These are phyloP conservation scores for Aricia agestis DNA, from an alignment of 1,140 invertebrate genomes.

Conservation along the genomic window DNA sequence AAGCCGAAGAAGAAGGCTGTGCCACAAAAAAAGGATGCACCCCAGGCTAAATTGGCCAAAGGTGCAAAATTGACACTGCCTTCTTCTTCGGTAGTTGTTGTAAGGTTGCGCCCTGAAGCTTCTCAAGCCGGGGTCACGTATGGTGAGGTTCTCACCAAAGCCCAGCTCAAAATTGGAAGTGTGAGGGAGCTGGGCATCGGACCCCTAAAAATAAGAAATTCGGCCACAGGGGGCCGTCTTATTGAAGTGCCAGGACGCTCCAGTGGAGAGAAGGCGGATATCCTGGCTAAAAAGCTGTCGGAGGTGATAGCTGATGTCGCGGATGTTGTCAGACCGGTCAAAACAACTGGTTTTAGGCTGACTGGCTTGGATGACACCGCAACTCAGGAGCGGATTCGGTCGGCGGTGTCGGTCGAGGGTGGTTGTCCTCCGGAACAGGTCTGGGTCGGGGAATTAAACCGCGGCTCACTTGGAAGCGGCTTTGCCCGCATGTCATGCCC, in stretches of 20 bases:
- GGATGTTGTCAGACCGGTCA: background rate
- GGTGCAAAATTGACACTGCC: background rate
- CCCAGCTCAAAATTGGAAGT: background rate
- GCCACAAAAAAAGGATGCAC: background rate
- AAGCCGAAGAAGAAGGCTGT: background rate
- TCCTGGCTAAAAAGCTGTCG: background rate
- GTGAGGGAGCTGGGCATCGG: background rate
- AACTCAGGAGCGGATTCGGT: background rate
- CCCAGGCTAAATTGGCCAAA: background rate
- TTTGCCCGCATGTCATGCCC: background rate
- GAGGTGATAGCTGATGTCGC: background rate
- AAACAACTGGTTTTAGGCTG: background rate
- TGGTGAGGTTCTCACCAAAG: background rate
- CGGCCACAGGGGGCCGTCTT: background rate
- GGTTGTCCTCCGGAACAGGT: background rate
- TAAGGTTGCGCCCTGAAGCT: background rate
- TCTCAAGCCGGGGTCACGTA: background rate
- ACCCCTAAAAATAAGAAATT: background rate
- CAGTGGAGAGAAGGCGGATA: background rate
- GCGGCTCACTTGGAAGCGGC: background rate
- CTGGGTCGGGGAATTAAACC: background rate
- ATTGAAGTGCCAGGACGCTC: background rate
- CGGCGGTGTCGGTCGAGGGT: background rate
- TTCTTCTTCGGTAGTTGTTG: background rate
- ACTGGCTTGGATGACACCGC: slow-evolving; percentile 2